Percentiles rank a stretch among this genome's conserved stretches.
Evolutionary conservation across 2,797 vertebrate genomes (phyloP).

Genomic region (Triplophysa bombifrons): DNA sequence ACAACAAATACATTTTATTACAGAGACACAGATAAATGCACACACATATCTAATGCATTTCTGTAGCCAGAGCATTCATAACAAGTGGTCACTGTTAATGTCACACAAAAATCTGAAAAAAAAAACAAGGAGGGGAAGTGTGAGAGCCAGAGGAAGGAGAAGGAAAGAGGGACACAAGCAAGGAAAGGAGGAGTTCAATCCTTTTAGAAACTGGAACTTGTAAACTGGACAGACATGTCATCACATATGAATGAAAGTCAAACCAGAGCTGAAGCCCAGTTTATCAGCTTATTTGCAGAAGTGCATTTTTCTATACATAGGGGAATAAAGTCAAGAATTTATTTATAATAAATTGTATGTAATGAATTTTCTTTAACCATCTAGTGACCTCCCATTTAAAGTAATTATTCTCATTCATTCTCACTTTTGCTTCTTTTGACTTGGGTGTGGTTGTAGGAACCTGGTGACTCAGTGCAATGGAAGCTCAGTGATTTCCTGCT

Average conservation of each 20-base stretch:
- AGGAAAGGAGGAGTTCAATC: slow-evolving; percentile 11
- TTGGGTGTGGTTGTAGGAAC: slow-evolving; percentile 56
- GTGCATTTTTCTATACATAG: slow-evolving; percentile 9
- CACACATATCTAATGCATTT: neutral
- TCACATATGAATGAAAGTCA: slow-evolving; percentile 35
- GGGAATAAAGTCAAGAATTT: neutral
- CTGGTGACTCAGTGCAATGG: slow-evolving; percentile 71
- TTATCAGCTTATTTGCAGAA: slow-evolving; percentile 18
- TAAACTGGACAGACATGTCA: slow-evolving; percentile 29
- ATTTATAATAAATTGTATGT: neutral
- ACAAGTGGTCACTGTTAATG: neutral
- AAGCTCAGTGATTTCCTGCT: slow-evolving; percentile 66
- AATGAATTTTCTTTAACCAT: slow-evolving; percentile 13
- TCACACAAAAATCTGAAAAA: neutral
- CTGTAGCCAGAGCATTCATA: neutral
- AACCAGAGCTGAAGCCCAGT: slow-evolving; percentile 19
- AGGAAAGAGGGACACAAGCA: slow-evolving; percentile 13
- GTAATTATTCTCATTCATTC: slow-evolving; percentile 24
- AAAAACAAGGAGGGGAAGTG: slow-evolving; percentile 28
- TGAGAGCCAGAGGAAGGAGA: slow-evolving; percentile 32
- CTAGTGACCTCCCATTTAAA: neutral
- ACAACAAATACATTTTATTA: neutral
- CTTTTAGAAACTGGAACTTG: slow-evolving; percentile 24
- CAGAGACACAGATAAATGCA: neutral
- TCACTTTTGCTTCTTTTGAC: slow-evolving; percentile 23